Evolutionary conservation across 2,888 invertebrate species (phyloP), one percentile per base, ranked within the genome.

Genomic region (Gibbula magus): DNA sequence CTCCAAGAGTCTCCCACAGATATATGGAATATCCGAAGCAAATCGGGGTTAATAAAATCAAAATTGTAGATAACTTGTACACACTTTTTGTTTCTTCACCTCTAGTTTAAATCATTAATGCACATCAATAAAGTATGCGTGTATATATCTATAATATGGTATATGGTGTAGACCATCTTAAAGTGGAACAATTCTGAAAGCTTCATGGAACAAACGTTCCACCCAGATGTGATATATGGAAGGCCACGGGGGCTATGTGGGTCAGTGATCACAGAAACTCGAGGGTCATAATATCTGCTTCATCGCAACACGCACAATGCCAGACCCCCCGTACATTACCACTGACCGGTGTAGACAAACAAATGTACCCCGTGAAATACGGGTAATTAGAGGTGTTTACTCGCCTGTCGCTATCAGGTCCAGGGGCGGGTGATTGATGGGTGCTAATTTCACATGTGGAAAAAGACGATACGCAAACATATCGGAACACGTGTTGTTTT

Each of bases 381-480:
- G 61, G 61, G 61, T 29, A 61, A 61, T 61, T 61, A 61, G 61
- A 29, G 25, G 61, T 61, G 61, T 61, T 61, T 61, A 61, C 61
- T 29, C 25, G 61, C 29, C 25, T 61, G 61, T 61, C 29, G 25
- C 13, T 61, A 61, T 61, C 61, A 61, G 61, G 16, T 10, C 25
- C 29, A 18, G 61, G 29, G 29, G 61, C 29, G 61, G 61, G 4
- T 61, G 61, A 61, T 61, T 61, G 61, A 61, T 61, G 29, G 61
- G 29, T 61, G 61, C 61, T 61, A 61, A 61, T 61, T 61, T 29
- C 18, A 16, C 29, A 25, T 25, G 61, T 22, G 61, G 61, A 61
- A 61, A 61, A 61, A 61, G 61, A 29, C 16, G 61, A 29, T 18
- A 61, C 29, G 61, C 29, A 61, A 61, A 61, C 61, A 61, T 22